phyloP scores from a whole-genome alignment of 2,797 vertebrate genomes.

The Acestrorhynchus altus region DNA sequence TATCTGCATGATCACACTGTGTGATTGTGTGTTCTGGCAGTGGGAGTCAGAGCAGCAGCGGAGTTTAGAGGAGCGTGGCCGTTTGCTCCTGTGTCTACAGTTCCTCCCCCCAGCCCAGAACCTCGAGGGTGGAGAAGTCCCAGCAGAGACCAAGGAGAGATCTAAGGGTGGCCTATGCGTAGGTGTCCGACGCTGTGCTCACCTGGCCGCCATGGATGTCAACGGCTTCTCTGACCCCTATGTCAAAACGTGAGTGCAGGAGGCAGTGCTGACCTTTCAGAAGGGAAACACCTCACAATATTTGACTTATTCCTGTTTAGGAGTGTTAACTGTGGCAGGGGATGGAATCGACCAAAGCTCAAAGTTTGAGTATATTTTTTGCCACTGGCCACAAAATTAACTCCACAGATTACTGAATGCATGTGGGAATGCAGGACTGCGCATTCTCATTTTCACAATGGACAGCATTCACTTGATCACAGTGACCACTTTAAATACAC shows the following conservation, averaged over 20 bases:
- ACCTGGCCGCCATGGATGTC: slow-evolving; percentile 92
- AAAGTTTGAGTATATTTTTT: too few relatives aligned
- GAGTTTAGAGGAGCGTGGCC: slow-evolving; percentile 86
- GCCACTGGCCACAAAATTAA: too few relatives aligned
- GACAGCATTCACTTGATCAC: too few relatives aligned
- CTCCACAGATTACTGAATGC: too few relatives aligned
- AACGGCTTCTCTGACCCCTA: slow-evolving; percentile 92
- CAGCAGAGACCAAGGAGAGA: slow-evolving; percentile 76
- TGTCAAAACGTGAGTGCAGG: slow-evolving; percentile 86
- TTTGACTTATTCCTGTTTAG: background rate
- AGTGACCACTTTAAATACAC: too few relatives aligned
- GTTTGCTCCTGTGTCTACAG: slow-evolving; percentile 85
- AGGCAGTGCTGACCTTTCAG: background rate
- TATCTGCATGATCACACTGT: too few relatives aligned
- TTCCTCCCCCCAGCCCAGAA: slow-evolving; percentile 71
- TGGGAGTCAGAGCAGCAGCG: slow-evolving; percentile 86
- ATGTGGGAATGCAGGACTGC: too few relatives aligned
- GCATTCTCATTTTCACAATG: too few relatives aligned
- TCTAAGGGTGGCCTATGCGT: slow-evolving; percentile 83
- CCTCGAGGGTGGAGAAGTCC: slow-evolving; percentile 62
- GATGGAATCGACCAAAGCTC: too few relatives aligned
- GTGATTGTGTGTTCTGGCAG: slow-evolving; percentile 61
- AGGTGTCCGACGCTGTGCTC: slow-evolving; percentile 87
- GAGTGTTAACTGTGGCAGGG: too few relatives aligned
- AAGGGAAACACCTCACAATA: too few relatives aligned